phyloP scores from a whole-genome alignment of 92 coral and sea anemone genomes.

The Epizoanthus scotinus region DNA sequence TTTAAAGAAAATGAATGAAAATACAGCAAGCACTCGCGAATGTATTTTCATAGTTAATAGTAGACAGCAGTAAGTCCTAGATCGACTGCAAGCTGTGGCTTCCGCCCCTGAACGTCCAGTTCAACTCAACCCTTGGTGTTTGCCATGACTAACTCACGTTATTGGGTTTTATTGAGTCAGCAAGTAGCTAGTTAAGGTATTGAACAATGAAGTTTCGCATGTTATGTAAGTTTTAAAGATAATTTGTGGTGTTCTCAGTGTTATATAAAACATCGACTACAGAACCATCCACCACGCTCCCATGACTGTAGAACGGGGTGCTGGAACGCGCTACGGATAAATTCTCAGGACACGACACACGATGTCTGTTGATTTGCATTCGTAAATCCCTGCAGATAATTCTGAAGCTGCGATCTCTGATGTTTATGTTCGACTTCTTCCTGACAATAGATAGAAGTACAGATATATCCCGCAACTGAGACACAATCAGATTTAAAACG shows the following conservation, averaged over 20 bases:
- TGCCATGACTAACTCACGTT: neutral
- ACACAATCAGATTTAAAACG: neutral
- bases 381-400: neutral
- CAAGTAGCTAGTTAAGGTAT: neutral
- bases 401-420: neutral
- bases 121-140: neutral
- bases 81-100: constrained; percentile 6
- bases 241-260: too few relatives aligned
- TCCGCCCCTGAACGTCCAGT: constrained; percentile 21
- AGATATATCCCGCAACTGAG: neutral
- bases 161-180: neutral
- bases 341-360: constrained; percentile 1
- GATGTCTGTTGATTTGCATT: constrained; percentile 17
- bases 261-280: too few relatives aligned
- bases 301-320: neutral
- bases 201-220: neutral
- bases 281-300: too few relatives aligned
- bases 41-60: too few relatives aligned
- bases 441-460: neutral
- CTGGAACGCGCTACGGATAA: neutral
- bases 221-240: too few relatives aligned
- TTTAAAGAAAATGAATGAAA: constrained; percentile 10
- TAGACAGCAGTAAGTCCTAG: too few relatives aligned
- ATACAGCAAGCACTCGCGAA: neutral
- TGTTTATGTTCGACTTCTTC: neutral